Percentiles rank a stretch among this genome's conserved stretches.
Evolutionary conservation across 2,888 invertebrate species (phyloP).

Genomic region (Agrotis exclamationis): DNA sequence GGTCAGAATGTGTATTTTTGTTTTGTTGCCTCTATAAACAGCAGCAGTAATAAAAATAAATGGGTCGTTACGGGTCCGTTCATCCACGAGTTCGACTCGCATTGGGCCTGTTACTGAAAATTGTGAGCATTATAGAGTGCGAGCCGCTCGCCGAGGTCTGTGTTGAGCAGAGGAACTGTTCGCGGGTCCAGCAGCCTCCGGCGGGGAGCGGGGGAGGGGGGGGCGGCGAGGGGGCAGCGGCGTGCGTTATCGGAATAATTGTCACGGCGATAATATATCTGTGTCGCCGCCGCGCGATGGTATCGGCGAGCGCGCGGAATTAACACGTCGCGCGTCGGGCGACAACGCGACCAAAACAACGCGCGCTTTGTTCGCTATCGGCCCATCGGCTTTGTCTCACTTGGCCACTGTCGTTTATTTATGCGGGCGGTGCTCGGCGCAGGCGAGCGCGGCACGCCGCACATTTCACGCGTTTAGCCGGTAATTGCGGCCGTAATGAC

Average conservation of each 20-base stretch:
- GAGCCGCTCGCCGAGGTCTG: no score
- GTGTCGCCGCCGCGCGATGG: conserved; percentile 61
- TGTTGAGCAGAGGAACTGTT: not conserved
- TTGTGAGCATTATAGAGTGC: no score
- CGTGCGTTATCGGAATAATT: conserved; percentile 71
- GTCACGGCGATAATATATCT: conserved; percentile 74
- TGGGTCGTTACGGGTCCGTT: no score
- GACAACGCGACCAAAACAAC: conserved; percentile 64
- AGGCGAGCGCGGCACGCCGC: conserved; percentile 39
- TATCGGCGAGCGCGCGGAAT: conserved; percentile 68
- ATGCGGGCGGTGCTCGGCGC: conserved; percentile 45
- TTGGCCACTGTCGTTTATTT: conserved; percentile 64
- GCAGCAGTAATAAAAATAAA: no score
- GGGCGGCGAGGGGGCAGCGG: conserved; percentile 1
- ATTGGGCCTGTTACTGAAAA: no score
- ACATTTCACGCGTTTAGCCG: conserved; percentile 57
- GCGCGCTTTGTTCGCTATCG: conserved; percentile 71
- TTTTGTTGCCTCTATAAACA: no score
- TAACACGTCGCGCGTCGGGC: conserved; percentile 73
- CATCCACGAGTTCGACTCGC: no score
- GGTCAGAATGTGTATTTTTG: no score
- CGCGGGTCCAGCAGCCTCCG: conserved; percentile 13
- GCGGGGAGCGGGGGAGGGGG: not conserved
- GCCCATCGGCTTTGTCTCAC: conserved; percentile 66
- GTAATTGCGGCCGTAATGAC: conserved; percentile 64